phyloP scores from a whole-genome alignment of 1,140 invertebrate genomes.

The Aplysia californica region DNA sequence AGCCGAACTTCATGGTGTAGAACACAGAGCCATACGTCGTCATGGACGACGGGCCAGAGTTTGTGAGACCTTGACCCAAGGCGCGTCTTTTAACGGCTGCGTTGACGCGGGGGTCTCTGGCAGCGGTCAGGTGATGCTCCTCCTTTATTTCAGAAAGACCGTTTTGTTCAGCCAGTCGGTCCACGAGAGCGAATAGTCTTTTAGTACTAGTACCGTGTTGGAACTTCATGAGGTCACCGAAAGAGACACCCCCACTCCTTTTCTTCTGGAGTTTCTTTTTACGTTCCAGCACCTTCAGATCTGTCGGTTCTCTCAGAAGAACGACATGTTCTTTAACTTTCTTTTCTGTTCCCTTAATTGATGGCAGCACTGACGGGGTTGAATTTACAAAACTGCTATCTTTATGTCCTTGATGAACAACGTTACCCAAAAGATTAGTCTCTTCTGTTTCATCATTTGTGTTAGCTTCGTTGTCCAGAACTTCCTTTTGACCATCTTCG shows the following conservation, averaged over 20 bases:
- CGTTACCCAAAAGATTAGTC: too few relatives aligned
- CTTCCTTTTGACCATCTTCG: too few relatives aligned
- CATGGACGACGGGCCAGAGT: not conserved
- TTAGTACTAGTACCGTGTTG: slow-evolving; percentile 41
- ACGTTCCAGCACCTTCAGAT: not conserved
- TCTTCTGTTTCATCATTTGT: too few relatives aligned
- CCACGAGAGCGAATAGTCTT: slow-evolving; percentile 39
- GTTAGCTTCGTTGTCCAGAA: too few relatives aligned
- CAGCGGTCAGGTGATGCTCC: too few relatives aligned
- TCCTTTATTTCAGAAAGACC: slow-evolving; percentile 17
- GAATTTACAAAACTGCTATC: too few relatives aligned
- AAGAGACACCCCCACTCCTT: slow-evolving; percentile 35
- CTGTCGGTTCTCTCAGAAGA: too few relatives aligned
- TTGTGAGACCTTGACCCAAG: not conserved
- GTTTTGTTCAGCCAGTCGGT: slow-evolving; percentile 36
- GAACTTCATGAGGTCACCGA: slow-evolving; percentile 40
- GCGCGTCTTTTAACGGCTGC: slow-evolving; percentile 9
- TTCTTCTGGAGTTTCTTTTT: slow-evolving; percentile 12
- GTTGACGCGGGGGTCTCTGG: slow-evolving; percentile 4
- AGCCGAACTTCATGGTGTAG: slow-evolving; percentile 24
- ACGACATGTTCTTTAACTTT: too few relatives aligned
- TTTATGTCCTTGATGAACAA: too few relatives aligned
- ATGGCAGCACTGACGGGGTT: too few relatives aligned
- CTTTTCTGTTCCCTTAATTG: too few relatives aligned
- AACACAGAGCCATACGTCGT: not conserved